Percentiles rank a stretch among this genome's conserved stretches.
Evolutionary conservation across 2,113 vertebrate species (phyloP).

Genomic region (Halichoeres trimaculatus): DNA sequence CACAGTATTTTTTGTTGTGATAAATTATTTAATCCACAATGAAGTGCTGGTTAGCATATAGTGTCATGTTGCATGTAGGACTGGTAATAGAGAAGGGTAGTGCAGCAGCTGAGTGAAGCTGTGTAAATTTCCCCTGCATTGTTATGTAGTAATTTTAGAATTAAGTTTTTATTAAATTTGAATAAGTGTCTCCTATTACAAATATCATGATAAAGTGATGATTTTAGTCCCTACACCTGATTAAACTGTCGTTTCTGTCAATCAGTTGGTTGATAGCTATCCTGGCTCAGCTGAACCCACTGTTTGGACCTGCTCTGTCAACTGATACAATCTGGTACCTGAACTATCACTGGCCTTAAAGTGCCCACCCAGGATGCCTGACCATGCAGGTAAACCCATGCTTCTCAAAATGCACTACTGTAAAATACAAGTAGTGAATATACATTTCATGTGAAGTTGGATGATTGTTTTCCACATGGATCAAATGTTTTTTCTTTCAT

Average conservation of each 20-base stretch:
- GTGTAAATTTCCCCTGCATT: neutral
- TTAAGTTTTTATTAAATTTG: neutral
- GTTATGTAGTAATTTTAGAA: neutral
- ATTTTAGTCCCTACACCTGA: neutral
- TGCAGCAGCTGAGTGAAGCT: constrained; percentile 5
- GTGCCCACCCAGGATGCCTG: neutral
- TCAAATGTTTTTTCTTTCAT: too few relatives aligned
- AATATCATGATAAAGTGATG: neutral
- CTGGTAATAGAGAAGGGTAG: constrained; percentile 58
- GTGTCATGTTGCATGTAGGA: constrained; percentile 43
- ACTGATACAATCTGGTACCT: constrained; percentile 93
- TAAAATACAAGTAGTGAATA: neutral
- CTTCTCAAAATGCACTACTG: neutral
- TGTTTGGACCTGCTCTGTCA: constrained; percentile 91
- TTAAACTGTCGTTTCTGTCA: constrained; percentile 17
- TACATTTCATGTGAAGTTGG: neutral
- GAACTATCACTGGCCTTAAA: constrained; percentile 87
- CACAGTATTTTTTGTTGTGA: neutral
- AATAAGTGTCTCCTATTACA: neutral
- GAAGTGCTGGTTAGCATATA: neutral
- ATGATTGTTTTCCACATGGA: neutral
- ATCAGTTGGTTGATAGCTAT: constrained; percentile 97
- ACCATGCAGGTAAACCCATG: constrained; percentile 44
- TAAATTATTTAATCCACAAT: constrained; percentile 40
- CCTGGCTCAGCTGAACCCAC: constrained; percentile 95